Conservation (phyloP, 2,888 invertebrate genomes). For the Patella ulyssiponensis region DNA sequence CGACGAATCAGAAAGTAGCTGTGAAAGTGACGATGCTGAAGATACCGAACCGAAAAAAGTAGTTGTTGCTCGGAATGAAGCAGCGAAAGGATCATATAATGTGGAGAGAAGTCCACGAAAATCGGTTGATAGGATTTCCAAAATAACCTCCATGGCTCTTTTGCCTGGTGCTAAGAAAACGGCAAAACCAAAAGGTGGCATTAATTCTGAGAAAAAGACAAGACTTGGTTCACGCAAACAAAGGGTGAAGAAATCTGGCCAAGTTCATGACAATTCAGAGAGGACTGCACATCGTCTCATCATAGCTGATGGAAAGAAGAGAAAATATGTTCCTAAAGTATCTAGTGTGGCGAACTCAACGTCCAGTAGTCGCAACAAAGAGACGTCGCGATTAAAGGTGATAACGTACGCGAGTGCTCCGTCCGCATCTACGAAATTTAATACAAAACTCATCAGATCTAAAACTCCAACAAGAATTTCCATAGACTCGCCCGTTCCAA, state of each 20-base stretch:
- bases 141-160: constrained; percentile 20
- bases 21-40: constrained; percentile 4
- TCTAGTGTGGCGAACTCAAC: neutral
- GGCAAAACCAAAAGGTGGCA: constrained; percentile 1
- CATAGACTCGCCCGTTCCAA: neutral
- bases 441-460: too few relatives aligned
- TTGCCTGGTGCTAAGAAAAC: neutral
- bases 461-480: neutral
- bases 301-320: neutral
- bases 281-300: neutral
- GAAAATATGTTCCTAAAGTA: neutral
- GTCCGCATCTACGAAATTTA: neutral
- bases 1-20: neutral
- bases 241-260: neutral
- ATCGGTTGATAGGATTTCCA: constrained; percentile 19
- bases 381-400: neutral
- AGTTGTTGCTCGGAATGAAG: neutral
- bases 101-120: constrained; percentile 5
- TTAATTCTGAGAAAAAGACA: neutral
- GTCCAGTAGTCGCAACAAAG: neutral
- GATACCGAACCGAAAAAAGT: constrained; percentile 14
- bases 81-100: constrained; percentile 20
- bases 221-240: neutral
- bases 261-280: neutral
- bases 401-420: neutral